A percentile compares a stretch with the other conserved stretches of the same genome.
Evolutionary conservation across 2,797 vertebrate species (phyloP).

Genomic region (Vireo griseus): DNA sequence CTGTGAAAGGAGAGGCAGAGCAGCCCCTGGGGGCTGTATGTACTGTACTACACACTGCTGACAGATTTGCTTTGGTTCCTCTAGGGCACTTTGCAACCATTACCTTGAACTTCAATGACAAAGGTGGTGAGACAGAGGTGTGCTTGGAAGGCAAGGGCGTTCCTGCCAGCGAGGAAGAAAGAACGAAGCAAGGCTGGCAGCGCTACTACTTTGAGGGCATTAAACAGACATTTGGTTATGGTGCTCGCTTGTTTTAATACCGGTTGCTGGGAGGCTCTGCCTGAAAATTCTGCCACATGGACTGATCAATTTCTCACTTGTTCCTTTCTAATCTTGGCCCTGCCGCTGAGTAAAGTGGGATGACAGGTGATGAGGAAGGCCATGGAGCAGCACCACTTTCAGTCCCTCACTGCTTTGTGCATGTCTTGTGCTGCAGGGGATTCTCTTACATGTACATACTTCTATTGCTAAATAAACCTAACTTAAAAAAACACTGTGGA

Average conservation of each 20-base stretch:
- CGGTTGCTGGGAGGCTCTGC: not conserved
- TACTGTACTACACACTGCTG: not conserved
- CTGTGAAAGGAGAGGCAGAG: not conserved
- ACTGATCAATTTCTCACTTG: slow-evolving; percentile 61
- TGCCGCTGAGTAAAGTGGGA: slow-evolving; percentile 64
- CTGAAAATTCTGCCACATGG: slow-evolving; percentile 57
- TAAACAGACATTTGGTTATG: slow-evolving; percentile 97
- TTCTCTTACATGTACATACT: slow-evolving; percentile 80
- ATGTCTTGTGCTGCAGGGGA: slow-evolving; percentile 77
- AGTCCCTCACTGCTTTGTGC: slow-evolving; percentile 73
- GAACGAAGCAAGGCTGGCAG: slow-evolving; percentile 92
- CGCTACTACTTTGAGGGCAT: slow-evolving; percentile 95
- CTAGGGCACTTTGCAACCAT: slow-evolving; percentile 92
- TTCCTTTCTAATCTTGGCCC: slow-evolving; percentile 58
- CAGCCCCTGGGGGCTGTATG: not conserved
- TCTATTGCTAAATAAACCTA: slow-evolving; percentile 79
- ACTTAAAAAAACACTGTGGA: slow-evolving; percentile 71
- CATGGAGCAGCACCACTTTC: slow-evolving; percentile 58
- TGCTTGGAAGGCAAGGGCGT: slow-evolving; percentile 87
- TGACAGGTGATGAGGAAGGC: slow-evolving; percentile 67
- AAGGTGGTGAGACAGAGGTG: slow-evolving; percentile 88
- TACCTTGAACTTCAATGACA: slow-evolving; percentile 84
- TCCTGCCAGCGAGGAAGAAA: slow-evolving; percentile 88
- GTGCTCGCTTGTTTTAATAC: slow-evolving; percentile 87
- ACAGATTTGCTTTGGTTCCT: slow-evolving; percentile 17